A percentile compares a stretch with the other conserved stretches of the same genome.
Evolutionary conservation across 2,797 vertebrate genomes (phyloP).

Genomic region (Trachops cirrhosus): DNA sequence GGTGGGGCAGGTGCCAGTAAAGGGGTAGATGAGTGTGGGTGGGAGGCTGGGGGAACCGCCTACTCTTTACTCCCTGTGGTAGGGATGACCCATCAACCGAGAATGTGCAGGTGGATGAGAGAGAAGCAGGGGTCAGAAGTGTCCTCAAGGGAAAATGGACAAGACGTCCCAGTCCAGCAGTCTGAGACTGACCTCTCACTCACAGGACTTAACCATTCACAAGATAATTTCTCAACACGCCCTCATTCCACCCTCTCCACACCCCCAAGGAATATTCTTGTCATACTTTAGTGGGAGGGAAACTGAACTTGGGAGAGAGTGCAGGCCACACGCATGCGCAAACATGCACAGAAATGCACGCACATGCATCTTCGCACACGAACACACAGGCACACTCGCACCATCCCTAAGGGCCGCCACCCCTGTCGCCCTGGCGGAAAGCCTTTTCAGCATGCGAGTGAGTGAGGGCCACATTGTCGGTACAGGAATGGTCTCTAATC

Average conservation of each 20-base stretch:
- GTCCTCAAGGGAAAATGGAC: background rate
- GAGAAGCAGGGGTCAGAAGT: background rate
- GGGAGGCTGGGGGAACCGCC: background rate
- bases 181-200: too few species aligned
- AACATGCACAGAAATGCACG: background rate
- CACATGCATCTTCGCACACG: accelerated
- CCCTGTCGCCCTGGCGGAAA: background rate
- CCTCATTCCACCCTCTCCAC: background rate
- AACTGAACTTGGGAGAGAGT: background rate
- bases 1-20: too few species aligned
- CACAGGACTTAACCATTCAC: background rate
- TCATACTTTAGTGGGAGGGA: background rate
- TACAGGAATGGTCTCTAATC: background rate
- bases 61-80: background rate
- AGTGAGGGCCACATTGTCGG: background rate
- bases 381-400: accelerated
- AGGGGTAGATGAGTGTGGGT: background rate
- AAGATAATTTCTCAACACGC: background rate
- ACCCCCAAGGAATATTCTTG: background rate
- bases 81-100: background rate
- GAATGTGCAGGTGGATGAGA: background rate
- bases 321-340: background rate
- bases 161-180: background rate
- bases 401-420: background rate
- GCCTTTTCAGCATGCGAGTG: background rate